Evolutionary conservation across 2,113 vertebrate genomes (phyloP), one percentile per base, ranked within the genome.

Genomic region (Psittacus erithacus): DNA sequence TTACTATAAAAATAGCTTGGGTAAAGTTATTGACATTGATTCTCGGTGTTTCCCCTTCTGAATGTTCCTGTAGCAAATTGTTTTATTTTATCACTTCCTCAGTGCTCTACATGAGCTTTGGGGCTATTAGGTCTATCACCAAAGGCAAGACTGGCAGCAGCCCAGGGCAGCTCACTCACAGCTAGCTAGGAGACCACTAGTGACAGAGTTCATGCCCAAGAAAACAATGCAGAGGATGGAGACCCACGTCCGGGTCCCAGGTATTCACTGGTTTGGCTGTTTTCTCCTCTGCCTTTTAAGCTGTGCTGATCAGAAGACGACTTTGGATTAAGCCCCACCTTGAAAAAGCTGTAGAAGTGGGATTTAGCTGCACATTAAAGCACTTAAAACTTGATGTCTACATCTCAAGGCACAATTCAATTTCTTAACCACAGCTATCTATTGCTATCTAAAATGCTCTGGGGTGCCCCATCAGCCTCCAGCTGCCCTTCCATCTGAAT

Each of bases 71-170:
- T 23, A 79, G 70, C 35, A 88, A 94, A 94, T 41, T 41, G 33
- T 2, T 90, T 69, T 44, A 57, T 90, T 93, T 96, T 76, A 62
- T 57, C 43, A 20, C 63, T 93, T 76, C 82, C 49, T 69, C 53
- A 44, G 47, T 44, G 53, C 14, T 63, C 43, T 38, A 39, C 31
- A 28, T 35, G 52, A 91, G 57, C 67, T 88, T 75, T 67, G 77
- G 53, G 69, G 25, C 73, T 92, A 41, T 41, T 76, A 44, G 27
- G 2, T 60, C 52, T 12, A 0, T 57, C 57, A 63, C 95, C 44
- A 57, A 52, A 73, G 88, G 90, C 74, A 92, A 92, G 75, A 13
- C 70, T 95, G 95, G 95, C 95, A 96, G 82, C 79, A 86, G 53
- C 88, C 88, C 96, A 97, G 67, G 13, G 28, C 35, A 90, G 22